Evolutionary conservation across 2,797 vertebrate genomes (phyloP), one percentile per base, ranked within the genome.

Genomic region (Protosalanx chinensis): DNA sequence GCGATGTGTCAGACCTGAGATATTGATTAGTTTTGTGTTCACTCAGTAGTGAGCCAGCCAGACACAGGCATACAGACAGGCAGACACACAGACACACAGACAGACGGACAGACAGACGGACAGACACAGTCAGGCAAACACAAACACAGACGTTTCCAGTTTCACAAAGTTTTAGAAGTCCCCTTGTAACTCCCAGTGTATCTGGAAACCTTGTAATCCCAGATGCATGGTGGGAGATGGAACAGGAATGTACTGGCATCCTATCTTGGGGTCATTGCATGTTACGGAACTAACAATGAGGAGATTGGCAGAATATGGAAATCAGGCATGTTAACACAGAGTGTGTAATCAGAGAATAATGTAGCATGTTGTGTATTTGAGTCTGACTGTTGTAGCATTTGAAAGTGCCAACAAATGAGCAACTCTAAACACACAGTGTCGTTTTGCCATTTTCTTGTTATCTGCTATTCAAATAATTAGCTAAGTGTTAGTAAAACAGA

Each of bases 401-500:
- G 68, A 63, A 62, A 46, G 64, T 41, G 37, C 37, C 61, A 71
- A 79, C 65, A 76, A 77, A 76, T 13, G 71, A 75, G 56, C 68
- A 41, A 65, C 3, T 15, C 58, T 77, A 75, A 85, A 35, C 15
- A 30, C 37, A 41, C 37, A 41, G 10, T 4, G 15, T 32, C 15
- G 30, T 33, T 35, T 33, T 32, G 70, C 65, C 75, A 33, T 51
- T 51, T 23, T 71, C 80, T 84, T 83, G 80, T 83, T 78, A 41
- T 57, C 67, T 53, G 53, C 79, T 72, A 72, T 73, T 73, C 81
- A 83, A 82, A 81, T 75, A 13, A 16, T 13, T 51, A 13, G 6
- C 51, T 5, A n/a, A n/a, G 15, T 16, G 51, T 53, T 53, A 3
- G 18, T 23, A 18, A 58, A n/a, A 10, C 57, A 20, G 16, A 58